Conservation (phyloP, 2,113 vertebrate genomes). For the Herpailurus yagouaroundi region DNA sequence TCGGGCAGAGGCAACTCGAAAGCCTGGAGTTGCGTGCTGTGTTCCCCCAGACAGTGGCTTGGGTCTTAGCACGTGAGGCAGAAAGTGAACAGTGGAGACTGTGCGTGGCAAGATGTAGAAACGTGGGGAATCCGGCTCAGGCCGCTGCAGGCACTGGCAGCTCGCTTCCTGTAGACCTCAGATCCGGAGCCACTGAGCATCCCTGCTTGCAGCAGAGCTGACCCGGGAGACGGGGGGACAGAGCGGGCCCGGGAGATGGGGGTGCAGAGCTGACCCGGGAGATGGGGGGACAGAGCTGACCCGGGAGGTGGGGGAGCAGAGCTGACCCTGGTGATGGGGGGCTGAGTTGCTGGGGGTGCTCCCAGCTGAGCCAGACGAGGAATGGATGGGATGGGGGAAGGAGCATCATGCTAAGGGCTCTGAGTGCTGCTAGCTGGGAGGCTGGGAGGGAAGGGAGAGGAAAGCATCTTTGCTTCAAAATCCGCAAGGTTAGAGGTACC, state of each 20-base stretch:
- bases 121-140: accelerated
- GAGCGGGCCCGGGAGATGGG: no score
- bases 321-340: no score
- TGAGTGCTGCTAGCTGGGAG: neutral
- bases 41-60: neutral
- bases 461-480: accelerated
- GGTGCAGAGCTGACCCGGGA: no score
- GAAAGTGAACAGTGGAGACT: accelerated
- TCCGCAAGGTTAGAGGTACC: no score
- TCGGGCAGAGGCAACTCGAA: accelerated
- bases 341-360: neutral
- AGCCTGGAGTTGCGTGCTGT: accelerated
- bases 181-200: neutral
- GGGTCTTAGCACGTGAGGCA: accelerated
- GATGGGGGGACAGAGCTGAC: no score
- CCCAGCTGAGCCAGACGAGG: neutral
- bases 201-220: neutral
- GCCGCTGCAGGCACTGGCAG: accelerated
- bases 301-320: no score
- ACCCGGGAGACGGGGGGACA: no score
- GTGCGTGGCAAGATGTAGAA: accelerated
- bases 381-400: neutral
- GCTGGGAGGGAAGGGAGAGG: no score
- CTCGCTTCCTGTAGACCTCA: neutral
- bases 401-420: neutral